Base-by-base conservation (phyloP, 2,888 invertebrate species). In the Chalcosyrphus nemorum region DNA sequence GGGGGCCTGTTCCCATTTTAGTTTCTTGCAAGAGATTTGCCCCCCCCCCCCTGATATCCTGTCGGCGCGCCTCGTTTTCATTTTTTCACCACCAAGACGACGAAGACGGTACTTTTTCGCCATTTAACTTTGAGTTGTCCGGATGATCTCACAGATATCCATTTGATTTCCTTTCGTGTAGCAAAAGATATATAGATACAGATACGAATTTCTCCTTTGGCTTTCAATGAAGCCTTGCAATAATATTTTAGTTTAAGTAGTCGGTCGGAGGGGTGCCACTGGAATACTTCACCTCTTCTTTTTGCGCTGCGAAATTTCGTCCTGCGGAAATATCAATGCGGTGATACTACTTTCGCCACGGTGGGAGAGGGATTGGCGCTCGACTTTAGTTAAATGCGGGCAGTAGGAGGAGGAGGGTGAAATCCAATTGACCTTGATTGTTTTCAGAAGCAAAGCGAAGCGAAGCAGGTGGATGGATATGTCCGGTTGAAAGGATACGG, bases 391-490 rank as follows among this genome's bases (percentile, higher is more conserved):
- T n/a, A n/a, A n/a, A 57, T 5, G 17, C 11, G 29, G 41, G 19
- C 15, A 0, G 29, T 7, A 6, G 29, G 29, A 5, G 4, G 57
- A 1, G 4, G 11, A 2, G 35, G 35, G 13, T 17, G 41, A 29
- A 52, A 65, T 75, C 56, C 59, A 81, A 77, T 77, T 71, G 81
- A 77, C 81, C 77, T 81, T 81, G 71, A 71, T 77, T 81, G 76
- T 77, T 81, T 77, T 57, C 52, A 59, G 43, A n/a, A n/a, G n/a
- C n/a, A n/a, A n/a, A n/a, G n/a, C n/a, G n/a, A 52, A 54, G 41
- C 61, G 21, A 54, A 57, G 27, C 9, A 41, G 9, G 24, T 47
- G 27, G 35, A 32, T 17, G 35, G 15, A n/a, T 57, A 70, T 32
- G 27, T 41, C 32, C 11, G 21, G 38, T 21, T 50, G 29, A 38